Evolutionary conservation across 2,113 vertebrate genomes (phyloP), one percentile per base, ranked within the genome.

Genomic region (Limanda limanda): DNA sequence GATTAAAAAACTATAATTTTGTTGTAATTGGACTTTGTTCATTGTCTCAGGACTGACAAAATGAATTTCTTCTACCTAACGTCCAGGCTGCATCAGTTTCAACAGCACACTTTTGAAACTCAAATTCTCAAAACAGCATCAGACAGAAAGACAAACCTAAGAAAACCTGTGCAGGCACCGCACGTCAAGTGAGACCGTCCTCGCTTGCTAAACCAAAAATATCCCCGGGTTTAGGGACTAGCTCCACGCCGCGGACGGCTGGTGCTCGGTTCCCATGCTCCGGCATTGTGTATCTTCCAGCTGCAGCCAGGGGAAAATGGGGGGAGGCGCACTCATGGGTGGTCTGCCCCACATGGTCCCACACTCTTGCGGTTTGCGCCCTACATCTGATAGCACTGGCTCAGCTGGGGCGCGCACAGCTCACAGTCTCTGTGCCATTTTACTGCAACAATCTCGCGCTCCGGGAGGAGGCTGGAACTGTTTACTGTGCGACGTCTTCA

Each of bases 291-390:
- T 90, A 81, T 84, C 85, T 73, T 88, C 86, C 88, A 93, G 88
- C 89, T 88, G 88, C 92, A 91, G 88, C 69, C 68, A 24, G 79
- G 74, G 88, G 71, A 79, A 79, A 65, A 64, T 27, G 76, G 79
- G 82, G 82, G 83, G 72, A 65, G 81, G 81, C 78, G 74, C 21
- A 42, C 78, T 91, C 92, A 92, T 86, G 93, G 94, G 94, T 94
- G 94, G 94, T 94, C 93, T 72, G 70, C 91, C 92, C 90, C 93
- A 92, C 93, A 92, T 81, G 90, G 89, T 91, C 88, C 87, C 89
- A 81, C 85, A 85, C 88, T 90, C 79, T 31, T 94, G 93, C 37
- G 93, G 93, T 94, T 57, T 93, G 92, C 81, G 85, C 91, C 91
- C 89, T 91, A 82, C 91, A 93, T 93, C 89, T 91, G 91, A 93